Conservation (phyloP, 1,140 invertebrate genomes). For the Phymorhynchus buccinoides region DNA sequence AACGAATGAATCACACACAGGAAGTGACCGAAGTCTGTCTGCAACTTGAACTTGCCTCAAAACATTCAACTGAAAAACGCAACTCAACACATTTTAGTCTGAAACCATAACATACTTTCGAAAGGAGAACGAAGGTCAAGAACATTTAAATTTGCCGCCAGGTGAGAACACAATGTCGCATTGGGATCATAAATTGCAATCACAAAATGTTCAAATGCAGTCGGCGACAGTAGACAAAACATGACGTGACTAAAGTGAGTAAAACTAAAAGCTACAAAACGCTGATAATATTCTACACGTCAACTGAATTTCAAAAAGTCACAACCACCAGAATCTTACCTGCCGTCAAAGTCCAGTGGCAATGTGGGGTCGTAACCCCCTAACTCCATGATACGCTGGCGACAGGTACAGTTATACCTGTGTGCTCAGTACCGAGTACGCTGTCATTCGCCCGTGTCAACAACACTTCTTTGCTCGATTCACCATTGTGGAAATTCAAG, state of each 20-base stretch:
- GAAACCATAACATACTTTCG: no score
- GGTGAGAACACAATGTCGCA: neutral
- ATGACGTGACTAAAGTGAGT: neutral
- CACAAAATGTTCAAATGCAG: conserved; percentile 1
- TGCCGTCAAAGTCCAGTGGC: no score
- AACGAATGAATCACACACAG: no score
- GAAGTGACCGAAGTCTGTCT: no score
- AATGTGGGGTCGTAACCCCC: no score
- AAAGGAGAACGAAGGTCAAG: neutral
- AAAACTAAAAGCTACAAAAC: neutral
- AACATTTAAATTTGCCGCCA: conserved; percentile 23
- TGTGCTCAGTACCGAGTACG: conserved; percentile 26
- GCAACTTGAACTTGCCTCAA: no score
- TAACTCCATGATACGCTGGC: no score
- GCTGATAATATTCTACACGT: conserved; percentile 7
- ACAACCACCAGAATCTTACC: conserved; percentile 30
- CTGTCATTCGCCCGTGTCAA: conserved; percentile 35
- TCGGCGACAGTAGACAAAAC: neutral
- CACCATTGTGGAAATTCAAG: conserved; percentile 14
- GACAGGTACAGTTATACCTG: conserved; percentile 36
- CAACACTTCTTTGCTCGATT: conserved; percentile 20
- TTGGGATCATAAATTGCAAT: conserved; percentile 6
- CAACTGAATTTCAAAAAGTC: conserved; percentile 46
- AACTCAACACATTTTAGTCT: no score
- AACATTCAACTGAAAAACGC: no score